Evolutionary conservation across 2,888 invertebrate species (phyloP).

Genomic region (Drepanosiphum platanoidis): DNA sequence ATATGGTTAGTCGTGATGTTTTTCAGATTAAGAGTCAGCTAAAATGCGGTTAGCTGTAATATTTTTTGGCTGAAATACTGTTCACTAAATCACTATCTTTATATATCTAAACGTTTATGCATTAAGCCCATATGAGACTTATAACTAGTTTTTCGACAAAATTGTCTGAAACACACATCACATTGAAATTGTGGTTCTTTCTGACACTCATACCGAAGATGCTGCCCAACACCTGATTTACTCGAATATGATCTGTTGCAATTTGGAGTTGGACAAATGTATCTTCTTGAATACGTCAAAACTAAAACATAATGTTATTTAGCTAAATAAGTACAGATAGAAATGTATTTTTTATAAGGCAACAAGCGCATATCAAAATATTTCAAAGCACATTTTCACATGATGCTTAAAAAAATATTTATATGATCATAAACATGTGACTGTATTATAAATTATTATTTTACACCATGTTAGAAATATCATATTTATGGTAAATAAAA

Average conservation of each 20-base stretch:
- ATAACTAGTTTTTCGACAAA: slow-evolving; percentile 70
- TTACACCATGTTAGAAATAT: neutral
- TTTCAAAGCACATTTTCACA: slow-evolving; percentile 18
- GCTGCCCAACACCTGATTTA: slow-evolving; percentile 67
- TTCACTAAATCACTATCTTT: too few relatives aligned
- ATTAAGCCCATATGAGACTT: slow-evolving; percentile 68
- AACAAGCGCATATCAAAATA: neutral
- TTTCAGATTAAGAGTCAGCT: too few relatives aligned
- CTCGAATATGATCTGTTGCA: slow-evolving; percentile 68
- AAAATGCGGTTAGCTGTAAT: too few relatives aligned
- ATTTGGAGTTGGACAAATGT: slow-evolving; percentile 64
- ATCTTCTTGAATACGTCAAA: slow-evolving; percentile 35
- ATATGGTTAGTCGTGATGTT: too few relatives aligned
- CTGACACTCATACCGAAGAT: slow-evolving; percentile 68
- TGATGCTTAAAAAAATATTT: neutral
- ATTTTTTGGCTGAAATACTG: too few relatives aligned
- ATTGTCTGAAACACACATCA: slow-evolving; percentile 66
- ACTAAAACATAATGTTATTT: slow-evolving; percentile 34
- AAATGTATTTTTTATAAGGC: neutral
- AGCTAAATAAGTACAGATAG: neutral
- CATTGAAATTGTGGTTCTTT: slow-evolving; percentile 67
- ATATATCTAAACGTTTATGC: slow-evolving; percentile 65
- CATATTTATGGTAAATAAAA: neutral
- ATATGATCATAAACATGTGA: neutral
- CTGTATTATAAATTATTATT: neutral